Conservation (phyloP, 2,888 invertebrate species). For the Netelia virgata region DNA sequence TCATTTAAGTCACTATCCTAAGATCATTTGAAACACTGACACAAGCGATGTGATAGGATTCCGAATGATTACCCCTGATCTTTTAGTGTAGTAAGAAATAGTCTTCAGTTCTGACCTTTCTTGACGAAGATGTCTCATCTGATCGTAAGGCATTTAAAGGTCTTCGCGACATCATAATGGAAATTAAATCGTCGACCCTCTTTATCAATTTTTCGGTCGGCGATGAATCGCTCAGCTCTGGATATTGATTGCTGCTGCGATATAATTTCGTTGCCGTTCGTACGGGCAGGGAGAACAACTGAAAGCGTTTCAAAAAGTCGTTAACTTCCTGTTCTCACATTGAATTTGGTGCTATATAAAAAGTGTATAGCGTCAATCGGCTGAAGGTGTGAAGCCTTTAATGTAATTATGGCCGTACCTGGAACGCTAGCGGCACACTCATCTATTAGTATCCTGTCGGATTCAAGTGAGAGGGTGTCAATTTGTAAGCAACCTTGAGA, state of each 20-base stretch:
- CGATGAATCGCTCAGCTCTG: slow-evolving; percentile 32
- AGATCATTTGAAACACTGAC: too few relatives aligned
- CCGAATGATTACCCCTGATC: too few relatives aligned
- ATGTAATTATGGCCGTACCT: background rate
- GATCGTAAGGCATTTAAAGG: slow-evolving; percentile 30
- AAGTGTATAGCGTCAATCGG: background rate
- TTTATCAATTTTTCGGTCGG: slow-evolving; percentile 50
- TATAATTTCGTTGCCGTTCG: slow-evolving; percentile 49
- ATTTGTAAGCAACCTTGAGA: slow-evolving; percentile 7
- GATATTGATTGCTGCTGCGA: slow-evolving; percentile 9
- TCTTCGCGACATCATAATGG: slow-evolving; percentile 57
- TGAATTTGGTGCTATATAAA: background rate
- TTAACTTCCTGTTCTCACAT: background rate
- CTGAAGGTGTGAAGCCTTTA: background rate
- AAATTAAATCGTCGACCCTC: slow-evolving; percentile 43
- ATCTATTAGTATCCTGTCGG: background rate
- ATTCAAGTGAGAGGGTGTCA: slow-evolving; percentile 6
- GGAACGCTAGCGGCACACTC: background rate
- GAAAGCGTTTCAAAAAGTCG: background rate
- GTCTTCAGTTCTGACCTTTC: background rate
- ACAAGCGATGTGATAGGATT: background rate
- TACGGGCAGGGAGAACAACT: slow-evolving; percentile 52
- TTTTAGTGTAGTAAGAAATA: background rate
- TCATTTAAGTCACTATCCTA: too few relatives aligned
- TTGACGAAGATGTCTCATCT: background rate